Percentiles rank a stretch among this genome's conserved stretches.
Evolutionary conservation across 2,113 vertebrate genomes (phyloP).

Genomic region (Gobio gobio): DNA sequence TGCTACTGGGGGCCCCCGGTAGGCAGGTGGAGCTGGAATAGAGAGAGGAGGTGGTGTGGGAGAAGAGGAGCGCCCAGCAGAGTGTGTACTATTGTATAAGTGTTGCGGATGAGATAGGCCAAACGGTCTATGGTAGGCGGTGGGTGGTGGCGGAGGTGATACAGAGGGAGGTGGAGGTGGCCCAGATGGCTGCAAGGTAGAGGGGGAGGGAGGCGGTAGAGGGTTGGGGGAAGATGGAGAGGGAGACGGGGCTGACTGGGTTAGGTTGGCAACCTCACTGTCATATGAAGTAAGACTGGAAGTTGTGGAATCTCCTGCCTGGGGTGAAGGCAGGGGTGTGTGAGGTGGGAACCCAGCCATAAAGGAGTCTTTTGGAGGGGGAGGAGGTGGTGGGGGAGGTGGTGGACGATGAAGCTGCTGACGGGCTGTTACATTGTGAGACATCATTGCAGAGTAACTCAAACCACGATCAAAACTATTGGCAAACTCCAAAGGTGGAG

Average conservation of each 20-base stretch:
- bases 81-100: conserved; percentile 74
- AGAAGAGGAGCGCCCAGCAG: conserved; percentile 68
- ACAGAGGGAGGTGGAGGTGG: conserved; percentile 69
- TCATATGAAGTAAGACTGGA: conserved; percentile 92
- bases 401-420: conserved; percentile 68
- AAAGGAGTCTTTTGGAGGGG: conserved; percentile 70
- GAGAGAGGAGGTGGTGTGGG: conserved; percentile 71
- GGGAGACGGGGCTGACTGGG: conserved; percentile 80
- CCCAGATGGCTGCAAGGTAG: conserved; percentile 60
- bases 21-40: conserved; percentile 68
- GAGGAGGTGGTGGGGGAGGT: conserved; percentile 66
- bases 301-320: conserved; percentile 86
- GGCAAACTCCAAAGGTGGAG: conserved; percentile 90
- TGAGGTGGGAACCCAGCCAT: conserved; percentile 64
- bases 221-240: conserved; percentile 73
- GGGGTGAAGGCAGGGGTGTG: conserved; percentile 75
- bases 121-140: conserved; percentile 78
- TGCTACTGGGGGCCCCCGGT: conserved; percentile 61
- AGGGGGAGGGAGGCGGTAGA: conserved; percentile 66
- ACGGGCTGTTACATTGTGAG: conserved; percentile 62
- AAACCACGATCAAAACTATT: conserved; percentile 86
- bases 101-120: conserved; percentile 77
- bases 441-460: conserved; percentile 65
- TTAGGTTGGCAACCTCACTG: conserved; percentile 90
- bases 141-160: conserved; percentile 75